A percentile compares a stretch with the other conserved stretches of the same genome.
These are phyloP conservation scores for Ursus arctos DNA, from an alignment of 2,113 vertebrate genomes.

Conservation along the genomic window DNA sequence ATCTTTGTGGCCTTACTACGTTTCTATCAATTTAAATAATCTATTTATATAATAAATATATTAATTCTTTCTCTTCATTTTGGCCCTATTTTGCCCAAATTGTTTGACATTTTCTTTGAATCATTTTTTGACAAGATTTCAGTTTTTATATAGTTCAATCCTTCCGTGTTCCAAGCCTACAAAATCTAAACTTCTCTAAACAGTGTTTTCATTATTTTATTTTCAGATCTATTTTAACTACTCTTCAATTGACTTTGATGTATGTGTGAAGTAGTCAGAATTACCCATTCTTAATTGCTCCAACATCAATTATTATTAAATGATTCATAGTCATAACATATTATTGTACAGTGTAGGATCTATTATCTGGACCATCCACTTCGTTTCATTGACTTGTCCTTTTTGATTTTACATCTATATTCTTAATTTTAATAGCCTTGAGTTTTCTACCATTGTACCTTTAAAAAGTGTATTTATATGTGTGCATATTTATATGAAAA, in stretches of 20 bases:
- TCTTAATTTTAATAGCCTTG: background rate
- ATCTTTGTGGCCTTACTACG: background rate
- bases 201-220: background rate
- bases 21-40: background rate
- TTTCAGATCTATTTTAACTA: background rate
- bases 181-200: background rate
- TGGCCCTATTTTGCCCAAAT: background rate
- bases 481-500: background rate
- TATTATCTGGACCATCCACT: background rate
- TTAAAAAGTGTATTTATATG: background rate
- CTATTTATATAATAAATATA: background rate
- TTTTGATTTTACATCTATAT: background rate
- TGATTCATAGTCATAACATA: background rate
- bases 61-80: background rate
- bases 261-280: background rate
- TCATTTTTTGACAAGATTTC: background rate
- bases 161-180: background rate
- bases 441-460: background rate
- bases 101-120: background rate
- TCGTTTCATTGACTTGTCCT: background rate
- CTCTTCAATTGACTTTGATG: background rate
- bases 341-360: background rate
- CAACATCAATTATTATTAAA: background rate
- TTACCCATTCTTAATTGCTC: background rate
- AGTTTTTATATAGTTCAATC: background rate